Evolutionary conservation across 2,888 invertebrate genomes (phyloP).

Genomic region (Bombylius major): DNA sequence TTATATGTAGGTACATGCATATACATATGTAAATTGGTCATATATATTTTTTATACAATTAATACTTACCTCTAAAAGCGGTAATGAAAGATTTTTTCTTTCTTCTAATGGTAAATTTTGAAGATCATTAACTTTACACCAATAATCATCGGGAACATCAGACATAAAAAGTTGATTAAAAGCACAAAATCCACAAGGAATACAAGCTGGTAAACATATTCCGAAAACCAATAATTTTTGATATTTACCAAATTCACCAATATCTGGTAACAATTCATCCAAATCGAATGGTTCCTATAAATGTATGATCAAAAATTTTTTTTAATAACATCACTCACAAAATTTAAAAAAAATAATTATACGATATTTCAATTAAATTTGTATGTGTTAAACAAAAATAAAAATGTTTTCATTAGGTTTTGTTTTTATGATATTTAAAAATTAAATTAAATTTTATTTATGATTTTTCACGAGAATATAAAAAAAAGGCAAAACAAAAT

Average conservation of each 20-base stretch:
- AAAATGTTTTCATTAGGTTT: too few relatives aligned
- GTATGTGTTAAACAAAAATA: too few relatives aligned
- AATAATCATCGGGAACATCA: conserved; percentile 72
- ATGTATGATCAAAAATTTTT: not conserved
- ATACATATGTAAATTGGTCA: too few relatives aligned
- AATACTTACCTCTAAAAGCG: conserved; percentile 39
- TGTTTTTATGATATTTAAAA: too few relatives aligned
- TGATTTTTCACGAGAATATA: too few relatives aligned
- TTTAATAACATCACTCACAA: too few relatives aligned
- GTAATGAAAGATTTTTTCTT: conserved; percentile 53
- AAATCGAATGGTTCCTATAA: conserved; percentile 50
- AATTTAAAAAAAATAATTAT: too few relatives aligned
- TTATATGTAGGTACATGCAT: too few relatives aligned
- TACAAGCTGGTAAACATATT: conserved; percentile 76
- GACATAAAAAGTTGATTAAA: conserved; percentile 91
- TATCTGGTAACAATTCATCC: conserved; percentile 70
- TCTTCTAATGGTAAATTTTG: conserved; percentile 42
- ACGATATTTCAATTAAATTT: too few relatives aligned
- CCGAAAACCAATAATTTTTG: conserved; percentile 76
- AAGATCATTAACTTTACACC: conserved; percentile 67
- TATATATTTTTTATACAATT: too few relatives aligned
- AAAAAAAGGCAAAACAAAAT: too few relatives aligned
- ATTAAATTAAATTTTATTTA: too few relatives aligned
- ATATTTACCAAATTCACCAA: conserved; percentile 82
- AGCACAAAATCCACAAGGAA: conserved; percentile 84